Percentiles rank a stretch among this genome's conserved stretches.
Conservation (phyloP, 2,797 vertebrate species). For the Apogon hyalosoma region DNA sequence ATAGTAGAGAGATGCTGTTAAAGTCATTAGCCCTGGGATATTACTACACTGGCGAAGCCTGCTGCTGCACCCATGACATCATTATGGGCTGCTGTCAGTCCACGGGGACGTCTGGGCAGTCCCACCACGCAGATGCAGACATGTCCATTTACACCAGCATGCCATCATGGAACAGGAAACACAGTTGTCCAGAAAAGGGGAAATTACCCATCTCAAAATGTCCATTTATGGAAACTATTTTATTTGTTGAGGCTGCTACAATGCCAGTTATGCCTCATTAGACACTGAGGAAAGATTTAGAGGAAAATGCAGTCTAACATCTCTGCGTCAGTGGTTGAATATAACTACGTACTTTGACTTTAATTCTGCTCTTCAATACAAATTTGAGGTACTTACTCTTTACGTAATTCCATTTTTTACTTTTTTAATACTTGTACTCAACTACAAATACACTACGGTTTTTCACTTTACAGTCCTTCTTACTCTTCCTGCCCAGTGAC, state of each 20-base stretch:
- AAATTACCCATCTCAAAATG: constrained; percentile 46
- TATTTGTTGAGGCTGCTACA: constrained; percentile 30
- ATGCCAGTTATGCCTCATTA: constrained; percentile 29
- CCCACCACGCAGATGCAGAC: constrained; percentile 55
- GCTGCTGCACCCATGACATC: constrained; percentile 82
- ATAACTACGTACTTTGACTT: too few species aligned
- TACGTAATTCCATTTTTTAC: too few species aligned
- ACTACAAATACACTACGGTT: too few species aligned
- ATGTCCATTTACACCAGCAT: constrained; percentile 48
- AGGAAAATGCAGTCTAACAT: constrained; percentile 24
- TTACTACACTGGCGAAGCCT: constrained; percentile 66
- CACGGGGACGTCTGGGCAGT: constrained; percentile 66
- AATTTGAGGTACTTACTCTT: too few species aligned
- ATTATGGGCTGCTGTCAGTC: constrained; percentile 74
- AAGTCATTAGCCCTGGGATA: constrained; percentile 77
- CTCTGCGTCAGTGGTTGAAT: neutral
- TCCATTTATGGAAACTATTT: constrained; percentile 48
- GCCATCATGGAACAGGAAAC: constrained; percentile 56
- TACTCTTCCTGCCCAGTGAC: too few species aligned
- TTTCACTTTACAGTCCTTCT: too few species aligned
- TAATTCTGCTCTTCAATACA: too few species aligned
- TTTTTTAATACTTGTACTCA: too few species aligned
- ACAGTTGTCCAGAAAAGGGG: constrained; percentile 37
- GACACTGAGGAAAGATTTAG: constrained; percentile 25
- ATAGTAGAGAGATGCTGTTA: constrained; percentile 71